Conservation (phyloP, 2,797 vertebrate genomes). For the Poeciliopsis presidionis region DNA sequence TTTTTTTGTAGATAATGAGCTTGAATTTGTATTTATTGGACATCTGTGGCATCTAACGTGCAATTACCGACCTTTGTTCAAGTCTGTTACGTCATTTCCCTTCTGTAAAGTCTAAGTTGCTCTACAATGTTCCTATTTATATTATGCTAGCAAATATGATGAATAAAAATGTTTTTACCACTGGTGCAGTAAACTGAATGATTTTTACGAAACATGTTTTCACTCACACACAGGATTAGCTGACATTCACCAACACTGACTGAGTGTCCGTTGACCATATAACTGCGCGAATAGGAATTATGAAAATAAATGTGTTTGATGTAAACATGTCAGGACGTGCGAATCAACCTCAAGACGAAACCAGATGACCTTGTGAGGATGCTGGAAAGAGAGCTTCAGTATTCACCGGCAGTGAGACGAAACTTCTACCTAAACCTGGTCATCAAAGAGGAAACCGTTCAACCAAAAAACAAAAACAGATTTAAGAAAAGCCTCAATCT, state of each 20-base stretch:
- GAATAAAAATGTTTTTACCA: conserved; percentile 70
- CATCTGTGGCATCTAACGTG: conserved; percentile 62
- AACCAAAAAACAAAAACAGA: background rate
- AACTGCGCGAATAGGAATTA: too few relatives aligned
- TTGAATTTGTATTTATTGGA: conserved; percentile 83
- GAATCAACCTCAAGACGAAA: too few relatives aligned
- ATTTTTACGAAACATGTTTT: background rate
- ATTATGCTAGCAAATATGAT: conserved; percentile 62
- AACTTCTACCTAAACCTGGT: background rate
- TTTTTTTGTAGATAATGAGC: conserved; percentile 71
- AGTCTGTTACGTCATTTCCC: conserved; percentile 45
- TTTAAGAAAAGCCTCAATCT: background rate
- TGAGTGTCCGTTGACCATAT: too few relatives aligned
- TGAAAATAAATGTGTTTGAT: too few relatives aligned
- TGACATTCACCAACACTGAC: too few relatives aligned
- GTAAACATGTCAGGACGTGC: too few relatives aligned
- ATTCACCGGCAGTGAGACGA: background rate
- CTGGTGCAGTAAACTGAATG: background rate
- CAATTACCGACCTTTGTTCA: conserved; percentile 43
- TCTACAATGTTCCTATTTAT: conserved; percentile 77
- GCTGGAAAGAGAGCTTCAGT: background rate
- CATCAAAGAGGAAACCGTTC: background rate
- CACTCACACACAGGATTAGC: background rate
- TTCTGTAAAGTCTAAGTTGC: conserved; percentile 69
- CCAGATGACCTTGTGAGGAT: background rate